Percentiles rank a stretch among this genome's conserved stretches.
Evolutionary conservation across 2,113 vertebrate species (phyloP).

Genomic region (Pteruthius melanotis): DNA sequence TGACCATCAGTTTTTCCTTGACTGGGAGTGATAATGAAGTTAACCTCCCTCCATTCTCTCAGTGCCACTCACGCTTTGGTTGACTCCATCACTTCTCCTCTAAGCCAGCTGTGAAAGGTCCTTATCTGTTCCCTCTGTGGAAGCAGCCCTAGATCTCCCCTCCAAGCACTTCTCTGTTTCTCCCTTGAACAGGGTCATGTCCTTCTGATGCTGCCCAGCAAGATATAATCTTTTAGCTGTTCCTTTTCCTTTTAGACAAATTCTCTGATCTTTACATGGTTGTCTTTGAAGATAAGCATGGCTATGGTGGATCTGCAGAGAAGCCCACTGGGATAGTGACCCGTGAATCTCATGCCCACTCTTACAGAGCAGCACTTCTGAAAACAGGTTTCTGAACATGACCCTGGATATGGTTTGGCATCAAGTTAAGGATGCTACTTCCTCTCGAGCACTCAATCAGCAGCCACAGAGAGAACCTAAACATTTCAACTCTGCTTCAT

Average conservation of each 20-base stretch:
- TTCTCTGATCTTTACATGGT: not conserved
- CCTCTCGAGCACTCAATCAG: accelerated
- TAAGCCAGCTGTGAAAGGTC: not conserved
- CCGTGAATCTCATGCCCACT: not conserved
- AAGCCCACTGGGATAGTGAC: not conserved
- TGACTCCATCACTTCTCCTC: not conserved
- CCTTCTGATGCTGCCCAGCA: not conserved
- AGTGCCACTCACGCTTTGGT: not conserved
- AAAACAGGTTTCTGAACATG: not conserved
- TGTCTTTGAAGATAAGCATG: not conserved
- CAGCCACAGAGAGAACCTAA: not conserved
- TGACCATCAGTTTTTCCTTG: not conserved
- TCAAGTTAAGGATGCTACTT: not conserved
- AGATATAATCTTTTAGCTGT: not conserved
- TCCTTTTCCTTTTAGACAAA: not conserved
- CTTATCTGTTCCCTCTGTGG: not conserved
- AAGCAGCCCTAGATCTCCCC: not conserved
- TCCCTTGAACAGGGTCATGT: not conserved
- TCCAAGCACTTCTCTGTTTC: not conserved
- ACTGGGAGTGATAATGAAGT: not conserved
- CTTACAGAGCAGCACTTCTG: not conserved
- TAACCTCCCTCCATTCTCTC: not conserved
- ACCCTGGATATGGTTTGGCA: not conserved
- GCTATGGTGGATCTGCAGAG: not conserved
- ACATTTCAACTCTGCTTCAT: not conserved